Conservation (phyloP, 53 echinoderm and acorn worm species). For the Paracentrotus lividus region DNA sequence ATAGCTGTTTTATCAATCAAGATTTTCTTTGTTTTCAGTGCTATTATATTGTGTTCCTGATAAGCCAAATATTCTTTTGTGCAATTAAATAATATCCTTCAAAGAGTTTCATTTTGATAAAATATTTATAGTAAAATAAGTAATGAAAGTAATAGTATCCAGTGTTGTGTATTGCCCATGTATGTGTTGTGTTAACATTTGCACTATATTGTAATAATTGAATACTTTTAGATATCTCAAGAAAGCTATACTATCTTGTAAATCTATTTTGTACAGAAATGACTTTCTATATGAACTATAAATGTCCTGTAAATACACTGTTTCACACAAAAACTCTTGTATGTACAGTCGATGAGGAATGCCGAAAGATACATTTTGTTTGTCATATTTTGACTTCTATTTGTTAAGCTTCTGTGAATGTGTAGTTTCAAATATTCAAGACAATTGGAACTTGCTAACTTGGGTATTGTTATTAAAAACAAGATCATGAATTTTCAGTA, state of each 20-base stretch:
- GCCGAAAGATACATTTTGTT: slow-evolving; percentile 17
- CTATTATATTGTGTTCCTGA: no score
- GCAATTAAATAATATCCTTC: slow-evolving; percentile 1
- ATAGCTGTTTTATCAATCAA: no score
- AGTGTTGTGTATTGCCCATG: background rate
- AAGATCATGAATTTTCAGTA: slow-evolving; percentile 18
- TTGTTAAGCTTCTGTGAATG: slow-evolving; percentile 33
- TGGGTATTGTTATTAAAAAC: slow-evolving; percentile 18
- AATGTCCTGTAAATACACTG: slow-evolving; percentile 47
- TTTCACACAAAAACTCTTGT: slow-evolving; percentile 10
- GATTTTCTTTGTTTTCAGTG: no score
- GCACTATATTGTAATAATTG: background rate
- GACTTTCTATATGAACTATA: slow-evolving; percentile 40
- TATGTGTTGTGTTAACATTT: slow-evolving; percentile 42
- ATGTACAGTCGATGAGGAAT: background rate
- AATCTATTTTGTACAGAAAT: slow-evolving; percentile 19
- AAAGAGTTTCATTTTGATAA: background rate
- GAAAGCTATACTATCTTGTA: background rate
- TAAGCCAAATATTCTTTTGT: background rate
- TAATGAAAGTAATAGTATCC: background rate
- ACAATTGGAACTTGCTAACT: slow-evolving; percentile 20
- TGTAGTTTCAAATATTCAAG: background rate
- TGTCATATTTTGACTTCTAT: slow-evolving; percentile 43
- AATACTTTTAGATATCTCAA: slow-evolving; percentile 4
- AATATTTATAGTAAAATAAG: background rate